phyloP scores from a whole-genome alignment of 2,113 vertebrate genomes.

The Spheniscus mendiculus region DNA sequence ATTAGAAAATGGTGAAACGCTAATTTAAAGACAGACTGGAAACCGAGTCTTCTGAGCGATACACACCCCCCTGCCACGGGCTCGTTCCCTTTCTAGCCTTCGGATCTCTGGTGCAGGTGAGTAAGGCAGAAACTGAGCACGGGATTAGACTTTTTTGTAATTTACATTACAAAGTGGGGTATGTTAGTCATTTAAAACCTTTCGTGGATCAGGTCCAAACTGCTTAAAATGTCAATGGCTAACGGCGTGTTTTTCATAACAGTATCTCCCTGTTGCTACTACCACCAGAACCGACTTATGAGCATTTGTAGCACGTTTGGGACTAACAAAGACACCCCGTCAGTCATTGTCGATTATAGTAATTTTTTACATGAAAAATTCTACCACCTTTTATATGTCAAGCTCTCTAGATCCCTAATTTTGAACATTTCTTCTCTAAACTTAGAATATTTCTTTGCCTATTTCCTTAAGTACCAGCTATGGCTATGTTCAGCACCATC shows the following conservation, averaged over 20 bases:
- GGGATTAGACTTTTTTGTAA: background rate
- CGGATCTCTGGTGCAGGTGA: background rate
- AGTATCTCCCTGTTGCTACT: background rate
- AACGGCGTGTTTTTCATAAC: background rate
- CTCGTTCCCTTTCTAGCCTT: background rate
- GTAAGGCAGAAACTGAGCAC: background rate
- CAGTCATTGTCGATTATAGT: background rate
- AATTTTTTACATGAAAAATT: background rate
- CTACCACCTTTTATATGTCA: background rate
- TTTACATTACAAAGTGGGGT: background rate
- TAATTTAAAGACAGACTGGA: background rate
- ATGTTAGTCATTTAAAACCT: background rate
- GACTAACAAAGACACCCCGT: background rate
- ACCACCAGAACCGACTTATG: background rate
- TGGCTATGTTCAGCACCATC: background rate
- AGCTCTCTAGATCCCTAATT: background rate
- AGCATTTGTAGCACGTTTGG: background rate
- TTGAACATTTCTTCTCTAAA: background rate
- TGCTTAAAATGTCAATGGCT: conserved; percentile 13
- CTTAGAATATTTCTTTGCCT: background rate
- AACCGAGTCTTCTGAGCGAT: background rate
- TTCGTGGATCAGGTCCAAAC: background rate
- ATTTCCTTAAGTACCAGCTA: background rate
- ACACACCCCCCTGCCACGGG: rapidly evolving
- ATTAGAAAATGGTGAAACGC: background rate